Evolutionary conservation across 2,888 invertebrate genomes (phyloP).

Genomic region (Timema podura): DNA sequence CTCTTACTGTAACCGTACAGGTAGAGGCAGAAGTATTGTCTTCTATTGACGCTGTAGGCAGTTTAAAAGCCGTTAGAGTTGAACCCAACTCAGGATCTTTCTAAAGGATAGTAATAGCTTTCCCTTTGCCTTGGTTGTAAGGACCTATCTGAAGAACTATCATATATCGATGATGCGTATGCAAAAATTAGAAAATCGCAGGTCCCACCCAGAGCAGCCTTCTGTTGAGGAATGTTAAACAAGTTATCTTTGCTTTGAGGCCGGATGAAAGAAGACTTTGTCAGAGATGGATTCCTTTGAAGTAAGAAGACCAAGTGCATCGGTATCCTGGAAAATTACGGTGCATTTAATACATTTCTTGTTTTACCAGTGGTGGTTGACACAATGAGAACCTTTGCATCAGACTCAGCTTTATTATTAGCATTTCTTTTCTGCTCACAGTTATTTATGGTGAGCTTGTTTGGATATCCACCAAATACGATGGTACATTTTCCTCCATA

Average conservation of each 20-base stretch:
- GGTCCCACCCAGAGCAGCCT: neutral
- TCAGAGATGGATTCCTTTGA: too few relatives aligned
- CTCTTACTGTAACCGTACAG: neutral
- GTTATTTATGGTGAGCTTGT: neutral
- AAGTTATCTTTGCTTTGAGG: neutral
- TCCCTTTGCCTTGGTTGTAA: constrained; percentile 2
- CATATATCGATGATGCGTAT: neutral
- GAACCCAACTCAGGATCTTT: neutral
- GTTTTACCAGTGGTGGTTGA: too few relatives aligned
- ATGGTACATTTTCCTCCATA: neutral
- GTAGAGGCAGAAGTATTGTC: neutral
- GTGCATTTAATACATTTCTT: too few relatives aligned
- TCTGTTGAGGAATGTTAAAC: neutral
- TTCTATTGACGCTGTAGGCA: neutral
- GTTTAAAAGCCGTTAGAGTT: neutral
- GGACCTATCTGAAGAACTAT: neutral
- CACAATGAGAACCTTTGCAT: too few relatives aligned
- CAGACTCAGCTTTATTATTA: neutral
- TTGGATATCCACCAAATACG: neutral
- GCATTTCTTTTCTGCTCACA: constrained; percentile 9
- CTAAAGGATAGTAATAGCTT: neutral
- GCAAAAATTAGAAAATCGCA: neutral
- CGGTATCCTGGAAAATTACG: too few relatives aligned
- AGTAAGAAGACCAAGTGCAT: neutral
- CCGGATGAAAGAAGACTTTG: neutral